Evolutionary conservation across 2,113 vertebrate species (phyloP).

Genomic region (Zosterops hypoxanthus): DNA sequence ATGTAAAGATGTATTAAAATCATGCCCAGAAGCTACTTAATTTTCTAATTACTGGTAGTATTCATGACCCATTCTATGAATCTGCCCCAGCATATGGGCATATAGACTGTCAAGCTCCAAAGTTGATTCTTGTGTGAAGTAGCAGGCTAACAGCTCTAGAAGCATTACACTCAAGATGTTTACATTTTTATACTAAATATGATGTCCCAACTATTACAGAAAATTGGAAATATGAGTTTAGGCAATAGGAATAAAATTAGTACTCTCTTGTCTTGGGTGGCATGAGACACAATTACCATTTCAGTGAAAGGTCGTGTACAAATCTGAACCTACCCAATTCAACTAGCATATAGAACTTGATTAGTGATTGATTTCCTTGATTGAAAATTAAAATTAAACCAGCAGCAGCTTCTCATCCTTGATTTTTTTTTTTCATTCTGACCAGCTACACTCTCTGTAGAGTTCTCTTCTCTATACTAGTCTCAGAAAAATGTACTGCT

Average conservation of each 20-base stretch:
- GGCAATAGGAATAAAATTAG: background rate
- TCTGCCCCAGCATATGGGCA: background rate
- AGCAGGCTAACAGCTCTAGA: conserved; percentile 25
- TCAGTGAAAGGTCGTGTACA: background rate
- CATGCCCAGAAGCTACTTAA: background rate
- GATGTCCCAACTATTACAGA: background rate
- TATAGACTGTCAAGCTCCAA: background rate
- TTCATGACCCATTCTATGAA: background rate
- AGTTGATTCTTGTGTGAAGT: background rate
- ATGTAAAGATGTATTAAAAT: background rate
- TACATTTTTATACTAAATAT: background rate
- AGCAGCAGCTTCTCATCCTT: background rate
- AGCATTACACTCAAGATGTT: background rate
- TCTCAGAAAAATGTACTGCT: background rate
- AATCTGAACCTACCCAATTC: background rate
- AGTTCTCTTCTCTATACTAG: background rate
- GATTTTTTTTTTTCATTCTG: background rate
- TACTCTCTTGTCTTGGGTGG: background rate
- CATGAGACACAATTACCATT: background rate
- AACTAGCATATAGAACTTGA: background rate
- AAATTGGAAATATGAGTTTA: background rate
- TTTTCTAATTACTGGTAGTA: background rate
- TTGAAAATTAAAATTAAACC: background rate
- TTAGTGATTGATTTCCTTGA: background rate
- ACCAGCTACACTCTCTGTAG: background rate